These are phyloP conservation scores for Leuctra nigra DNA, from an alignment of 2,888 invertebrate species.

Conservation along the genomic window DNA sequence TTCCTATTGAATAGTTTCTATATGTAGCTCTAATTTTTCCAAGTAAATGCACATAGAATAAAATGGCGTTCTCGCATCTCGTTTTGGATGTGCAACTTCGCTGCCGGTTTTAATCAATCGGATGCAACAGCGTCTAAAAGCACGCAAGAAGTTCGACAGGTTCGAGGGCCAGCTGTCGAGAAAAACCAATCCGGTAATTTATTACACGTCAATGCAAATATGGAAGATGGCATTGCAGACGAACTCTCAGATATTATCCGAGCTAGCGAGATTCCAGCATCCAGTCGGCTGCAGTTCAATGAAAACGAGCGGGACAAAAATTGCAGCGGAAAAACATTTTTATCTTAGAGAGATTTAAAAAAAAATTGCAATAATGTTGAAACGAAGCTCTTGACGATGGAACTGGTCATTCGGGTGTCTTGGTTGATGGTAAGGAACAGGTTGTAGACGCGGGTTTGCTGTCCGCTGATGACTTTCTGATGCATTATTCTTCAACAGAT, in stretches of 20 bases:
- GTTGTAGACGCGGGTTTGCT: not conserved
- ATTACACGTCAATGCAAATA: slow-evolving; percentile 11
- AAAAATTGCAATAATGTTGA: not conserved
- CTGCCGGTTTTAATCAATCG: not conserved
- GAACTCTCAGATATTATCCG: not conserved
- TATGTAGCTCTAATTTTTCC: too few relatives aligned
- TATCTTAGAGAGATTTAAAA: not conserved
- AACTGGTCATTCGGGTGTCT: slow-evolving; percentile 8
- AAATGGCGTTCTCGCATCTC: too few relatives aligned
- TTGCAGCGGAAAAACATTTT: not conserved
- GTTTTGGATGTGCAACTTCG: too few relatives aligned
- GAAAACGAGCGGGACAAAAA: not conserved
- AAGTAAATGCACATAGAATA: too few relatives aligned
- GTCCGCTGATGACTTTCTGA: not conserved
- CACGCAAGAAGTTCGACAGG: too few relatives aligned
- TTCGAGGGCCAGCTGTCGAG: not conserved
- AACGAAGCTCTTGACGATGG: slow-evolving; percentile 3
- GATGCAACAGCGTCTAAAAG: not conserved
- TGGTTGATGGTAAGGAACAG: not conserved
- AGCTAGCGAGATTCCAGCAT: slow-evolving; percentile 5
- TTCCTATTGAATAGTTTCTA: too few relatives aligned
- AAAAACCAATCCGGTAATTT: not conserved
- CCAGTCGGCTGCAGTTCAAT: slow-evolving; percentile 1
- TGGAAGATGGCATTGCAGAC: not conserved
- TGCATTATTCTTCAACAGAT: not conserved